Evolutionary conservation across 2,797 vertebrate genomes (phyloP).

Genomic region (Hozukius guyotensis): DNA sequence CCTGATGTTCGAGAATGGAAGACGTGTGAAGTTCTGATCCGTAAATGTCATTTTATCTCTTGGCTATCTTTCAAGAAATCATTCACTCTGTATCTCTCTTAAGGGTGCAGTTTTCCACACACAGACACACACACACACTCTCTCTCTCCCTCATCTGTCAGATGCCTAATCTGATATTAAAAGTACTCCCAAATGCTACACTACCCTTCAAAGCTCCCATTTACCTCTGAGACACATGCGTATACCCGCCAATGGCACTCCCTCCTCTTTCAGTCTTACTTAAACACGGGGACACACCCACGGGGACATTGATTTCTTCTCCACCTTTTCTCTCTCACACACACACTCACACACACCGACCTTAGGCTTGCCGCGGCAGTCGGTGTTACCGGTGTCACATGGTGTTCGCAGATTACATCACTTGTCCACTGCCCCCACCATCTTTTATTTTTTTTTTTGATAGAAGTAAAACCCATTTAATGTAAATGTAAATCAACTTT

Average conservation of each 20-base stretch:
- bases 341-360: background rate
- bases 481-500: too few relatives aligned
- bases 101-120: conserved; percentile 43
- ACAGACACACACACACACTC: background rate
- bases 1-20: conserved; percentile 56
- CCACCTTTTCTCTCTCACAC: background rate
- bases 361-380: too few relatives aligned
- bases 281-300: conserved; percentile 44
- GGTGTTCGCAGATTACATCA: too few relatives aligned
- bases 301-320: conserved; percentile 53
- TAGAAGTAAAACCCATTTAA: too few relatives aligned
- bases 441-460: too few relatives aligned
- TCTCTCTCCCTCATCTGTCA: conserved; percentile 42
- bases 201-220: conserved; percentile 65
- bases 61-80: conserved; percentile 71
- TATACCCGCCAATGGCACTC: conserved; percentile 39
- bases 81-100: conserved; percentile 51
- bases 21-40: conserved; percentile 70
- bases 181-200: conserved; percentile 64
- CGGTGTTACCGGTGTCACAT: too few relatives aligned
- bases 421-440: too few relatives aligned
- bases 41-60: conserved; percentile 79
- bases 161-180: conserved; percentile 70
- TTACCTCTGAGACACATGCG: conserved; percentile 52
- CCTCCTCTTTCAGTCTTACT: conserved; percentile 27